These are phyloP conservation scores for Gopherus evgoodei DNA, from an alignment of 2,113 vertebrate species.

Conservation along the genomic window DNA sequence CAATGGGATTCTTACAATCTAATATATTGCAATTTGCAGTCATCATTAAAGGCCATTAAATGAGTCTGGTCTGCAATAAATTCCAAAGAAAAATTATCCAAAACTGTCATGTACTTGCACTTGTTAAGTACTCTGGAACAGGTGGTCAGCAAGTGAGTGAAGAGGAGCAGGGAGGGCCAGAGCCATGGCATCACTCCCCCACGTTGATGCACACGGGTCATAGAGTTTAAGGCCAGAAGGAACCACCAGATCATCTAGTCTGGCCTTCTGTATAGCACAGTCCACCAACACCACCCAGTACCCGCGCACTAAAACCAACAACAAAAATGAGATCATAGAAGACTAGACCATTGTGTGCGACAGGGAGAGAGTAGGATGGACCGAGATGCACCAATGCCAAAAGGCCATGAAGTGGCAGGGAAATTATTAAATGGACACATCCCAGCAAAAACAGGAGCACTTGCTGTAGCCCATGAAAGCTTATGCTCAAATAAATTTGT, in stretches of 20 bases:
- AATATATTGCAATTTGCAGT: rapidly evolving
- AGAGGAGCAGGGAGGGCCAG: background rate
- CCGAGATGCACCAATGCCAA: too few species aligned
- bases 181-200: background rate
- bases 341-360: too few species aligned
- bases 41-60: background rate
- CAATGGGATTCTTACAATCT: rapidly evolving
- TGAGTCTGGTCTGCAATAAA: background rate
- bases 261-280: background rate
- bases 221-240: background rate
- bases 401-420: too few species aligned
- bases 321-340: too few species aligned
- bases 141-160: background rate
- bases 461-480: too few species aligned
- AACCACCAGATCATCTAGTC: background rate
- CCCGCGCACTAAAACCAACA: too few species aligned
- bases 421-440: too few species aligned
- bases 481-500: too few species aligned
- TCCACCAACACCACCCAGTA: too few species aligned
- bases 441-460: too few species aligned
- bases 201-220: background rate
- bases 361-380: too few species aligned
- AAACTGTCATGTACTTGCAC: background rate
- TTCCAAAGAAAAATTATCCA: background rate
- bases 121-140: background rate